A percentile compares a stretch with the other conserved stretches of the same genome.
Evolutionary conservation across 2,888 invertebrate species (phyloP).

Genomic region (Caenorhabditis sp.): DNA sequence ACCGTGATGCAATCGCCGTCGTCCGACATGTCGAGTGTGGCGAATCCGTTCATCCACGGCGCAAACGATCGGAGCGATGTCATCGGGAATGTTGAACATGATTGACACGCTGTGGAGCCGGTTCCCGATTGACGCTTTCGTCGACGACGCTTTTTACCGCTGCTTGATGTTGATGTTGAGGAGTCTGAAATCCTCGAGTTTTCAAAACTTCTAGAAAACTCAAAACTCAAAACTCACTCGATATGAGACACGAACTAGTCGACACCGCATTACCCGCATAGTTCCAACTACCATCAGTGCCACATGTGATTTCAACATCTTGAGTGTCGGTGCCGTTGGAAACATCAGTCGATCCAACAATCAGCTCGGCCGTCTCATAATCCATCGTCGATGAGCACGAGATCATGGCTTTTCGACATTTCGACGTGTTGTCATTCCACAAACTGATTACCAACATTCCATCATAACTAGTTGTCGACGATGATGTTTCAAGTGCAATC

Average conservation of each 20-base stretch:
- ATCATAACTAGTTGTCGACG: conserved; percentile 12
- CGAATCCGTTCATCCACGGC: conserved; percentile 32
- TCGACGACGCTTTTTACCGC: neutral
- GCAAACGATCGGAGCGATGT: conserved; percentile 21
- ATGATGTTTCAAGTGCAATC: neutral
- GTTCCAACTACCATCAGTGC: conserved; percentile 14
- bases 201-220: too few species aligned
- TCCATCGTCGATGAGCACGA: conserved; percentile 28
- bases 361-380: conserved; percentile 21
- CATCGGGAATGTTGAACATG: conserved; percentile 26
- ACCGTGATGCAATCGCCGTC: conserved; percentile 22
- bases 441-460: conserved; percentile 48
- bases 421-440: conserved; percentile 20
- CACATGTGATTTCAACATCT: neutral
- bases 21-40: conserved; percentile 23
- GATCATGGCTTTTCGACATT: conserved; percentile 23
- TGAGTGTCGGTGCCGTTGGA: neutral
- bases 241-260: conserved; percentile 22
- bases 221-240: conserved; percentile 5
- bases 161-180: conserved; percentile 2
- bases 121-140: conserved; percentile 34
- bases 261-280: conserved; percentile 6
- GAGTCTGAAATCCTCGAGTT: neutral
- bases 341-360: neutral
- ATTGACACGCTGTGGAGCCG: conserved; percentile 26